These are phyloP conservation scores for Drosophila pachea DNA, from an alignment of 1,140 invertebrate species.

Conservation along the genomic window DNA sequence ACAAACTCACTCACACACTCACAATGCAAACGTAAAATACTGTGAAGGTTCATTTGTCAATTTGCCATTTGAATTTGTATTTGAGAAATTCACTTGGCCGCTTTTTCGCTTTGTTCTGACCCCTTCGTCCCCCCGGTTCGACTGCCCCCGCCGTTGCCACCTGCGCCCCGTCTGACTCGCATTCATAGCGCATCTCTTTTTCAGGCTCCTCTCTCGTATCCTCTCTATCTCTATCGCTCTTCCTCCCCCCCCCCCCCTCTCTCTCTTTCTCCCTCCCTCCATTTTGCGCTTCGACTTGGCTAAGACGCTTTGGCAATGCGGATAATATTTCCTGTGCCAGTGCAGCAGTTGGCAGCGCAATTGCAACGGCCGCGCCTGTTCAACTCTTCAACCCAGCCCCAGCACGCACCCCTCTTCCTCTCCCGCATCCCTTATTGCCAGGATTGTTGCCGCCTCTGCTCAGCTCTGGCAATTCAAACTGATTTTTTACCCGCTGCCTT, in stretches of 20 bases:
- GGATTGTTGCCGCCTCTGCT: not conserved
- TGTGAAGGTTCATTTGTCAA: constrained; percentile 76
- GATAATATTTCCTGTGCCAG: constrained; percentile 77
- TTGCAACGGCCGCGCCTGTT: constrained; percentile 57
- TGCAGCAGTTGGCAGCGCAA: constrained; percentile 67
- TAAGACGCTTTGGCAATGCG: constrained; percentile 68
- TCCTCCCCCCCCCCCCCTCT: not conserved
- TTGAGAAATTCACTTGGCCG: constrained; percentile 75
- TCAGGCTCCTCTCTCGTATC: not conserved
- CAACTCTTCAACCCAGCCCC: not conserved
- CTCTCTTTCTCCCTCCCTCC: not conserved
- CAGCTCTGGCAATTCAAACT: constrained; percentile 43
- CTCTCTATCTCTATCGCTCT: not conserved
- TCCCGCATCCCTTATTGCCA: constrained; percentile 2
- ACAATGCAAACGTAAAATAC: constrained; percentile 75
- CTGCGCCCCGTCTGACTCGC: not conserved
- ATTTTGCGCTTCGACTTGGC: constrained; percentile 50
- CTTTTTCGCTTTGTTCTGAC: constrained; percentile 69
- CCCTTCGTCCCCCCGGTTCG: no score
- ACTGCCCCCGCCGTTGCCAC: constrained; percentile 6
- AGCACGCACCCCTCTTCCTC: not conserved
- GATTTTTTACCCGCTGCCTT: constrained; percentile 29
- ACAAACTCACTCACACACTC: constrained; percentile 16
- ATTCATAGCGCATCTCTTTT: constrained; percentile 3
- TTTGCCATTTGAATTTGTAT: constrained; percentile 77